Percentiles rank a stretch among this genome's conserved stretches.
Evolutionary conservation across 2,888 invertebrate species (phyloP).

Genomic region (Heliconius cydno): DNA sequence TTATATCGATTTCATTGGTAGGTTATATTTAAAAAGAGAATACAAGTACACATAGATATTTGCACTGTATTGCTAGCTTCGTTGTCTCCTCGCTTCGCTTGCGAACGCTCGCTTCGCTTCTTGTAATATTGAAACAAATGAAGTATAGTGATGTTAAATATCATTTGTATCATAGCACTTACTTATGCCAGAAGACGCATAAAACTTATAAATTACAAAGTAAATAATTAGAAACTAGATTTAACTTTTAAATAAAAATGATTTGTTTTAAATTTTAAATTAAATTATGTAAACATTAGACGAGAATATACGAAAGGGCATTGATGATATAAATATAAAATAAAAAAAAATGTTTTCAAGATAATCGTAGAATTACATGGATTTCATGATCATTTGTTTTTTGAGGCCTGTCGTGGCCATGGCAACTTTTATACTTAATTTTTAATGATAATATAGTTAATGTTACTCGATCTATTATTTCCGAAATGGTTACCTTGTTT

Average conservation of each 20-base stretch:
- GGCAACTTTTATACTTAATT: not conserved
- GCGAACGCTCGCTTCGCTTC: not conserved
- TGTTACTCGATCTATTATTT: not conserved
- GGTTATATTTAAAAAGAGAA: no score
- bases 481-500: not conserved
- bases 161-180: not conserved
- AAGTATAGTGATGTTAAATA: not conserved
- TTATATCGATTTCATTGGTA: no score
- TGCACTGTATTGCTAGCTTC: not conserved
- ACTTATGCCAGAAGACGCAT: no score
- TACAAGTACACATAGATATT: no score
- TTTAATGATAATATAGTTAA: not conserved
- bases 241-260: not conserved
- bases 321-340: not conserved
- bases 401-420: no score
- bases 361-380: no score
- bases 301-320: not conserved
- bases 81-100: not conserved
- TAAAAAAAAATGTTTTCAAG: not conserved
- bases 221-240: not conserved
- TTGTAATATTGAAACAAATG: not conserved
- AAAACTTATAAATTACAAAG: not conserved
- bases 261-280: not conserved
- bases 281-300: not conserved
- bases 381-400: no score